phyloP scores from a whole-genome alignment of 2,113 vertebrate species.

The Proterorhinus semilunaris region DNA sequence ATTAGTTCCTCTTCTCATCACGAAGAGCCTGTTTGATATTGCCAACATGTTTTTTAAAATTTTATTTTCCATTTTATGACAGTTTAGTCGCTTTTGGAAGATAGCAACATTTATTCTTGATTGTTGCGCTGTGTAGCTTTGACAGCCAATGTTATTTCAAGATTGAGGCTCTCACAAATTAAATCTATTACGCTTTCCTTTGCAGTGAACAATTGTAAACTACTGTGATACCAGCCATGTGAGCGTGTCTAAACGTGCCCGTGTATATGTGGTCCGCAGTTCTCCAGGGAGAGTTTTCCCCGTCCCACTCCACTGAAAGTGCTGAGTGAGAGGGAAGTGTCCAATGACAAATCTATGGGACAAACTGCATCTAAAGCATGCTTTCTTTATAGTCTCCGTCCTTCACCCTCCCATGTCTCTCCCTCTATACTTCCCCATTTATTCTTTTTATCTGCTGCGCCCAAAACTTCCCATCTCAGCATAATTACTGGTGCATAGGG shows the following conservation, averaged over 20 bases:
- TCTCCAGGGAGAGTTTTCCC: conserved; percentile 51
- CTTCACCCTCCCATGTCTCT: conserved; percentile 23
- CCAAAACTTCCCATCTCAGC: conserved; percentile 11
- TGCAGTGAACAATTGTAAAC: background rate
- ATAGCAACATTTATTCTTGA: too few relatives aligned
- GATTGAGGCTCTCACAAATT: background rate
- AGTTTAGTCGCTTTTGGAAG: too few relatives aligned
- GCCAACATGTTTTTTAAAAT: too few relatives aligned
- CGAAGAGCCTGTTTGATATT: too few relatives aligned
- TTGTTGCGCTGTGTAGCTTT: background rate
- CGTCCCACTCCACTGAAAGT: conserved; percentile 61
- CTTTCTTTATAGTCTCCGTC: conserved; percentile 59
- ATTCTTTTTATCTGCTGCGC: conserved; percentile 15
- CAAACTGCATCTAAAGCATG: conserved; percentile 64
- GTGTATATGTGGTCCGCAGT: conserved; percentile 23
- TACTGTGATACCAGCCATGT: conserved; percentile 36
- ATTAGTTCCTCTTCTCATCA: too few relatives aligned
- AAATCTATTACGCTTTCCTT: background rate
- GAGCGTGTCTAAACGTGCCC: conserved; percentile 22
- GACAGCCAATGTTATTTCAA: background rate
- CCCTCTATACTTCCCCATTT: conserved; percentile 13
- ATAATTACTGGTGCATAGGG: conserved; percentile 12
- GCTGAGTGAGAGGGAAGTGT: conserved; percentile 71
- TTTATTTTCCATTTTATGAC: too few relatives aligned
- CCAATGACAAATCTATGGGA: conserved; percentile 74